Evolutionary conservation across 1,140 invertebrate species (phyloP), one percentile per base, ranked within the genome.

Genomic region (Agraylea sexmaculata): DNA sequence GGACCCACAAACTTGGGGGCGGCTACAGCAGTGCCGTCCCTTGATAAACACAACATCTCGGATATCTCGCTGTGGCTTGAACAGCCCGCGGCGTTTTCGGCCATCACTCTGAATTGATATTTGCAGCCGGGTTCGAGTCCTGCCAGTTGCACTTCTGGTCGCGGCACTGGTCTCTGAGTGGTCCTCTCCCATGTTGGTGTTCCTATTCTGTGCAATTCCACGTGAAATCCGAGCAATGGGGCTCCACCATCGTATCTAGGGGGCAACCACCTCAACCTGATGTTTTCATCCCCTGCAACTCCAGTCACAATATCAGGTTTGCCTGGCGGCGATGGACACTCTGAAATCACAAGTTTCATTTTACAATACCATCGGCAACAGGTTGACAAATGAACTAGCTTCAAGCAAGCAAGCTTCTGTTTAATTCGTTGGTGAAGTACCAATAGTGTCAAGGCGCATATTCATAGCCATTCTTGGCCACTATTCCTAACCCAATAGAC

Each of bases 81-180:
- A 4, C 78, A 62, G 0, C 89, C 89, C 0, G 83, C 71, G 11
- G 78, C 75, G 59, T 93, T 94, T 54, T 91, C 76, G 0, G 91
- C 88, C 34, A 78, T 78, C 0, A 93, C 81, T 25, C 90, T 71
- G 65, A 92, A 92, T 55, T 87, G 81, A 58, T 94, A 94, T 29
- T 83, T 71, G 70, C 84, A 85, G 37, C 87, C 88, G 0, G 84
- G 83, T 51, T 86, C 80, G 10, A 90, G 66, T 18, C 83, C 83
- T 42, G 75, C 78, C 12, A 89, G 65, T 12, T 79, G 74, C 7
- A 87, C 64, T 56, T 87, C 80, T 1, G 78, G 76, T 20, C 73
- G 68, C 3, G 65, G 59, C 4, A 86, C 77, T 2, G 83, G 62
- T 16, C 71, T 68, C 6, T 83, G 77, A 6, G 78, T 75, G 2